phyloP scores from a whole-genome alignment of 2,113 vertebrate species.

The Nibea coibor region DNA sequence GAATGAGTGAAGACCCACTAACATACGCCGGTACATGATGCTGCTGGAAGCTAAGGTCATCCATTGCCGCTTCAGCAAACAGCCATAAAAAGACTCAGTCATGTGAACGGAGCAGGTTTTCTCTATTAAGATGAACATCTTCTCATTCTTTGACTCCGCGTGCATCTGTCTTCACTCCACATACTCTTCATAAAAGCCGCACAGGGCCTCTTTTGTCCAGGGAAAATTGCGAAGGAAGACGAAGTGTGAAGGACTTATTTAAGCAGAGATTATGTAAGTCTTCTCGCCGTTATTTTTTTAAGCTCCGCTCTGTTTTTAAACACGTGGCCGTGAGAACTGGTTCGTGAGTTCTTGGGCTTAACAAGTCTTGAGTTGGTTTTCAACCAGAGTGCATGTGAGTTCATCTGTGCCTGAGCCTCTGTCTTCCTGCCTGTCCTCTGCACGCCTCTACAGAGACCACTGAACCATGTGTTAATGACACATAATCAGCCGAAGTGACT shows the following conservation, averaged over 20 bases:
- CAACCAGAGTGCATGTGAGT: too few species aligned
- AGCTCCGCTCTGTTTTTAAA: not conserved
- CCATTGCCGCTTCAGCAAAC: conserved; percentile 25
- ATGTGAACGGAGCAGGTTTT: conserved; percentile 32
- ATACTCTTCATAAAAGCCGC: not conserved
- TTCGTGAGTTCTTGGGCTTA: not conserved
- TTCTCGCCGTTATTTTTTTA: not conserved
- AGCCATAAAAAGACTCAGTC: conserved; percentile 36
- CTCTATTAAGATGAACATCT: conserved; percentile 16
- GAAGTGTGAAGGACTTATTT: not conserved
- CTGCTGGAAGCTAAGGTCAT: conserved; percentile 36
- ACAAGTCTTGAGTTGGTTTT: not conserved
- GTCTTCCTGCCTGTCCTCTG: not conserved
- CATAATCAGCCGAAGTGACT: not conserved
- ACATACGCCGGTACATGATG: conserved; percentile 5
- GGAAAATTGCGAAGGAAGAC: not conserved
- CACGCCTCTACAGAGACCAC: not conserved
- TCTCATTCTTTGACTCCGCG: not conserved
- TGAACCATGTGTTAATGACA: conserved; percentile 8
- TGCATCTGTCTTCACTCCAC: not conserved
- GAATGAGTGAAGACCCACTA: not conserved
- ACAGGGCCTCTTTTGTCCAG: not conserved
- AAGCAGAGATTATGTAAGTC: not conserved
- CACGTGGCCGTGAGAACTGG: not conserved
- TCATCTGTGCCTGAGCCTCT: not conserved